Percentiles rank a stretch among this genome's conserved stretches.
Evolutionary conservation across 2,113 vertebrate genomes (phyloP).

Genomic region (Platycercus adscitus): DNA sequence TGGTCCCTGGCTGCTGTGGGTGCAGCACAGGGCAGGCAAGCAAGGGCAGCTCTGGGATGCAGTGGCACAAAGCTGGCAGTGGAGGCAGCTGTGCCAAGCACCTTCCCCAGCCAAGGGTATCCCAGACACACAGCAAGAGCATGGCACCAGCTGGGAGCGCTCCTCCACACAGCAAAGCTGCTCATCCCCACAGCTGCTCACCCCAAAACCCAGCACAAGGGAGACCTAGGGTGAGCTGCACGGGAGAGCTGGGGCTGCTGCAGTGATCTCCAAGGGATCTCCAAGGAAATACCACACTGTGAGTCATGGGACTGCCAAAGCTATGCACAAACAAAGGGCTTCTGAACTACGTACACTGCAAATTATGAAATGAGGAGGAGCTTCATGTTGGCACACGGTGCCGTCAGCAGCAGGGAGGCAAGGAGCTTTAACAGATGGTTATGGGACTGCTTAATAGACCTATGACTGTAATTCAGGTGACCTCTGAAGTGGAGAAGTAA

Average conservation of each 20-base stretch:
- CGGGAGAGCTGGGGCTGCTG: not conserved
- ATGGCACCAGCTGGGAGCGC: not conserved
- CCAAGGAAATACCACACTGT: not conserved
- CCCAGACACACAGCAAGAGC: not conserved
- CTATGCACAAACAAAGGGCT: not conserved
- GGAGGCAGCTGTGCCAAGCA: not conserved
- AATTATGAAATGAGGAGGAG: not conserved
- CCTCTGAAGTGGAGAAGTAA: not conserved
- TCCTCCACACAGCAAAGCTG: not conserved
- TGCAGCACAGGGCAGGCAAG: not conserved
- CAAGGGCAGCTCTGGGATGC: not conserved
- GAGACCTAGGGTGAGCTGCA: accelerated
- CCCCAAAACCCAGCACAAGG: not conserved
- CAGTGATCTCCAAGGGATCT: not conserved
- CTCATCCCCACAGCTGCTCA: not conserved
- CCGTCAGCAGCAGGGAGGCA: accelerated
- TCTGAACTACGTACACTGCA: too few relatives aligned
- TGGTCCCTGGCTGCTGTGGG: not conserved
- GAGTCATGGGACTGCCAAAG: not conserved
- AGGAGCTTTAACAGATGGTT: not conserved
- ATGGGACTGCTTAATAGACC: not conserved
- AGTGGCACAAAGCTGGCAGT: not conserved
- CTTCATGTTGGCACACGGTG: accelerated
- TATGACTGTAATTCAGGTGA: not conserved
- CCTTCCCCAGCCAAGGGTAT: not conserved